phyloP scores from a whole-genome alignment of 64 coral and sea anemone genomes.

The Actinia tenebrosa region DNA sequence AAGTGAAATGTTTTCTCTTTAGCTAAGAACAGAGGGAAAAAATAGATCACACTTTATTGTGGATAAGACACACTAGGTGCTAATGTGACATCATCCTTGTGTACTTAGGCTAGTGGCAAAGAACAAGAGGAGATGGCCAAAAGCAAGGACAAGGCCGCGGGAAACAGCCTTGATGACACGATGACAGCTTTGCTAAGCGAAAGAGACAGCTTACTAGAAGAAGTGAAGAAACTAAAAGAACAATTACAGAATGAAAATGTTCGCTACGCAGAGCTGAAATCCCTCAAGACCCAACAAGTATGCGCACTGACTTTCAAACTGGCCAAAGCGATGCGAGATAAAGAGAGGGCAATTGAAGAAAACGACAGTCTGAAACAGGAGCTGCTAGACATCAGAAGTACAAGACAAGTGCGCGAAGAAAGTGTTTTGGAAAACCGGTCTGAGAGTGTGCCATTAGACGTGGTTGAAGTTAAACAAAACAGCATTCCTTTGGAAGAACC shows the following conservation, averaged over 20 bases:
- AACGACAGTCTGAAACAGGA: not conserved
- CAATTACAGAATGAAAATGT: constrained; percentile 55
- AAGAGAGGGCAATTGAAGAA: constrained; percentile 42
- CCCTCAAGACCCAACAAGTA: constrained; percentile 69
- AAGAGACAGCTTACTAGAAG: constrained; percentile 26
- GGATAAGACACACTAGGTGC: too few relatives aligned
- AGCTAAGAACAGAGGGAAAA: too few relatives aligned
- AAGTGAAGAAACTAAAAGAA: constrained; percentile 33
- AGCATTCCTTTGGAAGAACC: not conserved
- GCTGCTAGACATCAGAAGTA: not conserved
- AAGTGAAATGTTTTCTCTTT: too few relatives aligned
- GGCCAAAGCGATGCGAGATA: constrained; percentile 65
- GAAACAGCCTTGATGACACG: not conserved
- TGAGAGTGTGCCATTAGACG: not conserved
- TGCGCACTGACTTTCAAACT: constrained; percentile 69
- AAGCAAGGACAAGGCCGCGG: not conserved
- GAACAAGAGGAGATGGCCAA: not conserved
- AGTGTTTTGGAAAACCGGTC: too few relatives aligned
- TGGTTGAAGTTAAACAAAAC: not conserved
- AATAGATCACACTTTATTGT: too few relatives aligned
- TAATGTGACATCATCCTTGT: not conserved
- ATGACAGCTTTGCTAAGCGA: constrained; percentile 6
- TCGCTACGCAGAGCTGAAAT: constrained; percentile 38
- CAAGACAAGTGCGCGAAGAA: not conserved
- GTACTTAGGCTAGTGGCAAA: not conserved